Evolutionary conservation across 2,113 vertebrate genomes (phyloP).

Genomic region (Callipepla californica): DNA sequence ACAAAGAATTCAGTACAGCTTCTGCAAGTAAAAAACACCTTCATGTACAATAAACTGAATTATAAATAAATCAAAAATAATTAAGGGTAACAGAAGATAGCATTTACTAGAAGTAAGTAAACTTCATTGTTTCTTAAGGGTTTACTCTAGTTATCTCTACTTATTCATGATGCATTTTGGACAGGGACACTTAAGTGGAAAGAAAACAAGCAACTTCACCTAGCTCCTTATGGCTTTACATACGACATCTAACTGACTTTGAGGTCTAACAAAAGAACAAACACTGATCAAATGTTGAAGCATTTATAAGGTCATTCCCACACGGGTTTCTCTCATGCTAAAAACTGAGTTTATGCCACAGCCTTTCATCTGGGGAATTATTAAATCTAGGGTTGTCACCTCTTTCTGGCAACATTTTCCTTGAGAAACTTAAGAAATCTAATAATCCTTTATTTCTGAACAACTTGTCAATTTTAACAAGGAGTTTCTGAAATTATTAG

Average conservation of each 20-base stretch:
- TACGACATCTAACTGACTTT: constrained; percentile 41
- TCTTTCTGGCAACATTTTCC: constrained; percentile 13
- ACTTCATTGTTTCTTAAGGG: neutral
- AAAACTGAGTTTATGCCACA: neutral
- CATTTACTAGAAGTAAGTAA: neutral
- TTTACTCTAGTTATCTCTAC: neutral
- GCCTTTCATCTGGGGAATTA: neutral
- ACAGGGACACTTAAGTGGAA: neutral
- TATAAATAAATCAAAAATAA: neutral
- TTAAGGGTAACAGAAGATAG: neutral
- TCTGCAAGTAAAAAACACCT: neutral
- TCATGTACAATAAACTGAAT: neutral
- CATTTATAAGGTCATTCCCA: constrained; percentile 37
- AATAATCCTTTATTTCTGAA: neutral
- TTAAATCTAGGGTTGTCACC: constrained; percentile 17
- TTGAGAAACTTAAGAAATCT: neutral
- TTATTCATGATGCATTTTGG: neutral
- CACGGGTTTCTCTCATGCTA: neutral
- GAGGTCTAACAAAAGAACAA: constrained; percentile 26
- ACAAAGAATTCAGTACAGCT: neutral
- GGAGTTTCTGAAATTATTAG: neutral
- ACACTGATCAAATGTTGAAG: constrained; percentile 33
- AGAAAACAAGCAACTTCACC: neutral
- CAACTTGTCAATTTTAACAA: neutral
- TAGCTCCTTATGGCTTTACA: neutral